Base-by-base conservation (phyloP, 2,113 vertebrate species). In the Limnothrissa miodon region DNA sequence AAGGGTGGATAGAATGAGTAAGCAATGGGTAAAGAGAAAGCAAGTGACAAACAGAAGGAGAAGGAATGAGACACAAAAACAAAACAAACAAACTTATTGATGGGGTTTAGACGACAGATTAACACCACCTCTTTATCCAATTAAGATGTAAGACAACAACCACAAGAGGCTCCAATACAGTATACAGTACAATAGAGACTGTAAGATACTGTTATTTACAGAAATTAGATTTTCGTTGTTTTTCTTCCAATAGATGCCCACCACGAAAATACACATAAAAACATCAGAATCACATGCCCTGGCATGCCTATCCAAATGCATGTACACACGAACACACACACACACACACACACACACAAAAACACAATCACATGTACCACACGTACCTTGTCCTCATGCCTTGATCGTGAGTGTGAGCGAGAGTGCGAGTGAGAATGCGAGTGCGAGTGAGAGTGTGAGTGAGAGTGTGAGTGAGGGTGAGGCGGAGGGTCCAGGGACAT, bases 311-410 rank as follows among this genome's bases (percentile, higher is more conserved):
- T 33, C 3, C 19, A 59, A 23, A 2, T 1, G n/a, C 25, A 39
- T 9, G n/a, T 29, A 39, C 29, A 48, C 23, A 25, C n/a, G 8
- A 1, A 25, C 59, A 62, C 59, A 62, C 59, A 62, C 23, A 25
- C 23, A 25, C 5, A 62, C 5, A 29, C 59, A 29, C 23, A 62
- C 5, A 62, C 59, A 62, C 4, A 62, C 59, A 62, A 5, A 25
- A n/a, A 62, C 59, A 62, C 23, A 62, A n/a, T n/a, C 59, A 62
- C 59, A 62, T n/a, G n/a, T n/a, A n/a, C n/a, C 23, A 62, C 53
- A 15, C 4, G 10, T 93, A 98, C 97, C 96, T 99, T 98, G 83
- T 97, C 96, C 87, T 95, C 96, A 83, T 97, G 96, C 91, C 87
- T n/a, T n/a, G n/a, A n/a, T n/a, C n/a, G n/a, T n/a, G n/a, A n/a